Base-by-base conservation (phyloP, 2,888 invertebrate species). In the Nasonovia ribisnigri region DNA sequence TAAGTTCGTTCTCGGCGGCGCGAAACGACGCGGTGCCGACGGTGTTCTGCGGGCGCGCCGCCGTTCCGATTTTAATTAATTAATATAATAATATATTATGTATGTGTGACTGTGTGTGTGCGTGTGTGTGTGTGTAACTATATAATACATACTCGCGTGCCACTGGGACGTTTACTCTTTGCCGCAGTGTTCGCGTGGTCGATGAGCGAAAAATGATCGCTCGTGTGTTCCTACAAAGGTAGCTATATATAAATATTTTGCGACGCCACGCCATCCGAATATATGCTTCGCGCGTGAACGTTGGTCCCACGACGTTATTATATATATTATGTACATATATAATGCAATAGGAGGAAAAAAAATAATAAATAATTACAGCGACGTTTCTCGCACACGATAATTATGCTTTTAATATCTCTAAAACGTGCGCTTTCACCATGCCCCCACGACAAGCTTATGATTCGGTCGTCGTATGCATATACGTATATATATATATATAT, bases 131-230 rank as follows among this genome's bases (percentile, higher is more conserved):
- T 57, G 24, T 57, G 24, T 57, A 24, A 20, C 20, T 67, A n/a
- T 16, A 60, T 60, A 36, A 67, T 67, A 36, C 36, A 8, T 90
- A 60, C 89, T 60, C 46, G 60, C 89, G 89, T 46, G 60, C 36
- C 46, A 13, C 77, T 48, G 67, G 20, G 67, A 77, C 67, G 67
- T 67, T 77, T 46, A 43, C 42, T 60, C 46, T 46, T 90, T 46
- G 67, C 54, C 88, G 29, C 6, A 54, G 54, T 11, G 48, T 46
- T 67, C 24, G 11, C 57, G 54, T 89, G 88, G 57, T 88, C 88
- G 88, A 57, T 57, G 54, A 57, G 57, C 88, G 88, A 89, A 57
- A 89, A 57, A 89, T 88, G 43, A 29, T 86, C 46, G 46, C 86
- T 86, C 86, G 29, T 36, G 77, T 24, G 20, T 42, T 54, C 13